Conservation (phyloP, 2,888 invertebrate species). For the Zeuzera pyrina region DNA sequence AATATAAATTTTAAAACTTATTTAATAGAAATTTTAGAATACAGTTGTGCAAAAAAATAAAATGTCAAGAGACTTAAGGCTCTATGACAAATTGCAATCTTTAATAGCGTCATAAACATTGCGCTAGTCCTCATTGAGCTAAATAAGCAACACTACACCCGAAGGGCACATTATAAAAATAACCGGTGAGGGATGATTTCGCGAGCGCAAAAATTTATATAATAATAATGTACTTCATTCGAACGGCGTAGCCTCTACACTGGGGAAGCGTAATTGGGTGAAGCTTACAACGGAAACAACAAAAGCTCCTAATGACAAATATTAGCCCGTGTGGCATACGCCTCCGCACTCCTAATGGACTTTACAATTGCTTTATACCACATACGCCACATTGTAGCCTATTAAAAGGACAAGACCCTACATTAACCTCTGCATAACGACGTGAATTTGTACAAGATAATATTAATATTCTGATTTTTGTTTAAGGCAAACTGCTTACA, state of each 20-base stretch:
- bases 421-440: slow-evolving; percentile 29
- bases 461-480: too few relatives aligned
- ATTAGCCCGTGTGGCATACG: slow-evolving; percentile 41
- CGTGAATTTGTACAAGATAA: slow-evolving; percentile 6
- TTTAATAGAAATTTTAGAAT: too few relatives aligned
- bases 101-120: slow-evolving; percentile 21
- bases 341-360: slow-evolving; percentile 55
- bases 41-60: too few relatives aligned
- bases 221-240: slow-evolving; percentile 50
- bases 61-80: slow-evolving; percentile 8
- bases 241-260: slow-evolving; percentile 34
- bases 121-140: slow-evolving; percentile 13
- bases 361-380: slow-evolving; percentile 47
- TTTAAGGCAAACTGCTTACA: too few relatives aligned
- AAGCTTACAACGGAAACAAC: slow-evolving; percentile 40
- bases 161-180: slow-evolving; percentile 47
- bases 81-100: slow-evolving; percentile 20
- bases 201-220: slow-evolving; percentile 46
- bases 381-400: slow-evolving; percentile 36
- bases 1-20: too few relatives aligned
- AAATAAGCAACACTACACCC: slow-evolving; percentile 34
- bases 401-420: slow-evolving; percentile 35
- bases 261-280: slow-evolving; percentile 21
- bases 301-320: slow-evolving; percentile 64
- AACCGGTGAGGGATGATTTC: slow-evolving; percentile 39